Evolutionary conservation across 1,140 invertebrate species (phyloP), one percentile per base, ranked within the genome.

Genomic region (Cydia pomonella): DNA sequence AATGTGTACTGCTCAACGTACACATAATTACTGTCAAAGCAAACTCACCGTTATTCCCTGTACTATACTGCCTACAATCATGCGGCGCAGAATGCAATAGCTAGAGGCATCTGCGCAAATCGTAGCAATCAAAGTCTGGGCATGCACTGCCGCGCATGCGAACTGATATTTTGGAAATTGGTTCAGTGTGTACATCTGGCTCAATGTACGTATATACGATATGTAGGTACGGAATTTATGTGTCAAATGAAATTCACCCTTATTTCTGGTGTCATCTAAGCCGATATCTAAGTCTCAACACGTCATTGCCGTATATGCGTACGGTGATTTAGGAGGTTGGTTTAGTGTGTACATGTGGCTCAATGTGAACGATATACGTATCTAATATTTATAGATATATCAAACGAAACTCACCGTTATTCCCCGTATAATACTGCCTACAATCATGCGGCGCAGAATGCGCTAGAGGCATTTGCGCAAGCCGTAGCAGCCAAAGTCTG

Each of bases 51-150:
- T 50, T 50, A 50, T 50, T 50, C 3, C 47, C n/a, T 3, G 94
- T 94, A 80, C 94, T 94, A 82, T 96, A 97, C 84, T 97, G 96
- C 16, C 96, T 86, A 83, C 97, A 97, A 25, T 95, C 95, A 21
- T 95, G 94, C 0, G 97, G 96, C 0, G 96, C 96, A 6, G 96
- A 91, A 77, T 96, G 94, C n/a, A n/a, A n/a, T n/a, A 9, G 94
- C 95, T 41, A 97, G 97, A 1, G 95, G 95, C 79, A 97, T 91
- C 82, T 97, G 96, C 4, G 94, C 93, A 5, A 97, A 93, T 72
- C 95, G 93, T 79, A 97, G 95, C 89, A 97, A 95, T 96, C 96
- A 97, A 75, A 97, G 92, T 5, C 96, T 92, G 1, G 94, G 93
- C 66, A 95, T 94, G 13, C 94, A 38, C 93, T 92, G 66, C 94